Evolutionary conservation across 2,888 invertebrate species (phyloP), one percentile per base, ranked within the genome.

Genomic region (Chouioia cunea): DNA sequence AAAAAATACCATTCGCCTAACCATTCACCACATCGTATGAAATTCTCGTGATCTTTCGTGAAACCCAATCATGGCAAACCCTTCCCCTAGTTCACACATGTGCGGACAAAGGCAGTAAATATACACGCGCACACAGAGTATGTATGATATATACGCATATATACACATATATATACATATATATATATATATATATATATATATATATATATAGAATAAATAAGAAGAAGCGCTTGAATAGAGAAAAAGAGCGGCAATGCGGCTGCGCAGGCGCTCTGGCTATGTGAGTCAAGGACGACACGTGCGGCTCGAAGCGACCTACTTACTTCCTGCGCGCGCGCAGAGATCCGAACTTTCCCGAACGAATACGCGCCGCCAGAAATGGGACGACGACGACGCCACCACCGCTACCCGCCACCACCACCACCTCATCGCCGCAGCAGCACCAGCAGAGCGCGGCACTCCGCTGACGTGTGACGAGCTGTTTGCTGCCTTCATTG

Each of bases 271-370:
- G 84, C 84, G 84, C 83, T 78, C 77, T 47, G 75, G 76, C 81
- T 83, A 85, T 85, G 85, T 85, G 83, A 85, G 85, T 85, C 85
- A 85, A 85, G 85, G 84, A 85, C 85, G 85, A 84, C 85, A 86
- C 86, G 86, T 86, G 86, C 85, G 83, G 82, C 83, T 82, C 81
- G 76, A 79, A 81, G 68, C 85, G 86, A 86, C 85, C 86, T 85
- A 85, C 81, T 83, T 82, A 65, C 66, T 71, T 71, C 71, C 72
- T 71, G 72, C 65, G 68, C 62, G 65, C 57, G 48, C 44, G 54
- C 65, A 23, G 63, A 69, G 54, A 70, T 66, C 80, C 85, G 84
- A 83, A 80, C 76, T 73, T 80, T 76, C 75, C 84, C 84, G 84
- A 85, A 77, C 76, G 27, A 27, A 27, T 27, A 6, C 27, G 27